A percentile compares a stretch with the other conserved stretches of the same genome.
phyloP scores from a whole-genome alignment of 2,888 invertebrate genomes.

The Machimus rusticus region DNA sequence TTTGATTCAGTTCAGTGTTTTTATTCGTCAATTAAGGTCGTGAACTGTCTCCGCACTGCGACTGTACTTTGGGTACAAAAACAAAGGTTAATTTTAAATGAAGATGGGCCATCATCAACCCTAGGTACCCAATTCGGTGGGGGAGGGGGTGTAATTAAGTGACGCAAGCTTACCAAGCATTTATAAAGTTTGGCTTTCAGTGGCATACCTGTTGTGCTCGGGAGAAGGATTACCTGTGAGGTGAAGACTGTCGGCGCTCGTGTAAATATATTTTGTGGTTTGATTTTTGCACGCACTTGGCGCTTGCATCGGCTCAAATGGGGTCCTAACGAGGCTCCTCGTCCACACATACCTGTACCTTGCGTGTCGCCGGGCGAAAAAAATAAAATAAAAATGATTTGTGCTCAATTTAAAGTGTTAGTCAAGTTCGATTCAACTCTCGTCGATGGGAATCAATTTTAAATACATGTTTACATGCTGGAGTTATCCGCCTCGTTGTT shows the following conservation, averaged over 20 bases:
- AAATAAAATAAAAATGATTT: background rate
- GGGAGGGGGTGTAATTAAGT: background rate
- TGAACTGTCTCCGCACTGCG: background rate
- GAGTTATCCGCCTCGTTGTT: constrained; percentile 5
- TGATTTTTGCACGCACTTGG: background rate
- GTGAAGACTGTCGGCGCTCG: background rate
- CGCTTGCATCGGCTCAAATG: background rate
- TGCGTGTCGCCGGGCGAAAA: background rate
- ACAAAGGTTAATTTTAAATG: background rate
- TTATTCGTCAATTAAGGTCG: constrained; percentile 48
- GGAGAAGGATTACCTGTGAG: background rate
- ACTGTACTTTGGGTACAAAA: background rate
- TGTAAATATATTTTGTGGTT: background rate
- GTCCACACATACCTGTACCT: background rate
- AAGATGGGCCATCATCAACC: background rate
- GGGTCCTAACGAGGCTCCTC: background rate
- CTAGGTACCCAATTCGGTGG: background rate
- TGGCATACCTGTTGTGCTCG: background rate
- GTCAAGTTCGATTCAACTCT: background rate
- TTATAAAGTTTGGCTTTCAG: background rate
- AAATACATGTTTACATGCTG: constrained; percentile 14
- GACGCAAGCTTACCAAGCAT: background rate
- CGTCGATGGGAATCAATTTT: constrained; percentile 6
- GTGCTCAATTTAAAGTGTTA: constrained; percentile 7
- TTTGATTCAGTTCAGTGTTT: constrained; percentile 54